Percentiles rank a stretch among this genome's conserved stretches.
Evolutionary conservation across 2,797 vertebrate species (phyloP).

Genomic region (Chromis chromis): DNA sequence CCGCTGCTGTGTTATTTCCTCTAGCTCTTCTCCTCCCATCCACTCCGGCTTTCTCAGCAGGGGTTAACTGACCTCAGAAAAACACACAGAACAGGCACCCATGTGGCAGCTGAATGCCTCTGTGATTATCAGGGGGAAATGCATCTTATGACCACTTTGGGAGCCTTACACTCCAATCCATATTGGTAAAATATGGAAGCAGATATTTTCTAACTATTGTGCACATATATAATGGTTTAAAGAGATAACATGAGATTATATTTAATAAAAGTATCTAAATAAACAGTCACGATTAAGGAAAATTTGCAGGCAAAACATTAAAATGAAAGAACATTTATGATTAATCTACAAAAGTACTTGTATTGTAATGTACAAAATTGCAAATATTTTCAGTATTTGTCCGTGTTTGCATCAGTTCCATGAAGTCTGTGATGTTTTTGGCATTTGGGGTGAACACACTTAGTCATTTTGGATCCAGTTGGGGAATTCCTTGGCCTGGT

Average conservation of each 20-base stretch:
- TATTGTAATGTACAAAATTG: background rate
- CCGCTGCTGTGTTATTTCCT: conserved; percentile 83
- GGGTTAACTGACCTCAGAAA: conserved; percentile 74
- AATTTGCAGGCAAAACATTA: background rate
- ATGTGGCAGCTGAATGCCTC: conserved; percentile 64
- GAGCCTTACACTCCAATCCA: conserved; percentile 23
- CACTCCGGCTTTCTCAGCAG: conserved; percentile 68
- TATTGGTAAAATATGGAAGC: conserved; percentile 19
- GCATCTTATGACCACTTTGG: conserved; percentile 59
- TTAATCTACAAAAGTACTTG: background rate
- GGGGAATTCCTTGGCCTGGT: conserved; percentile 35
- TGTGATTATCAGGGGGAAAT: conserved; percentile 55
- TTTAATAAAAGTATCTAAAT: conserved; percentile 10
- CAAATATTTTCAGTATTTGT: conserved; percentile 10
- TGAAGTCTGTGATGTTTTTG: background rate
- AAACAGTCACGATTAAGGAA: background rate
- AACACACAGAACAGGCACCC: conserved; percentile 59
- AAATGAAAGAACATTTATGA: background rate
- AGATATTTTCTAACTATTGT: conserved; percentile 14
- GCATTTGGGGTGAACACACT: conserved; percentile 21
- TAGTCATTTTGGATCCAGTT: conserved; percentile 20
- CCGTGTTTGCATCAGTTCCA: background rate
- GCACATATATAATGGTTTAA: background rate
- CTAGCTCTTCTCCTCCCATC: conserved; percentile 66
- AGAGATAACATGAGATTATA: background rate